Percentiles rank a stretch among this genome's conserved stretches.
Evolutionary conservation across 92 coral and sea anemone species (phyloP).

Genomic region (Epizoanthus scotinus): DNA sequence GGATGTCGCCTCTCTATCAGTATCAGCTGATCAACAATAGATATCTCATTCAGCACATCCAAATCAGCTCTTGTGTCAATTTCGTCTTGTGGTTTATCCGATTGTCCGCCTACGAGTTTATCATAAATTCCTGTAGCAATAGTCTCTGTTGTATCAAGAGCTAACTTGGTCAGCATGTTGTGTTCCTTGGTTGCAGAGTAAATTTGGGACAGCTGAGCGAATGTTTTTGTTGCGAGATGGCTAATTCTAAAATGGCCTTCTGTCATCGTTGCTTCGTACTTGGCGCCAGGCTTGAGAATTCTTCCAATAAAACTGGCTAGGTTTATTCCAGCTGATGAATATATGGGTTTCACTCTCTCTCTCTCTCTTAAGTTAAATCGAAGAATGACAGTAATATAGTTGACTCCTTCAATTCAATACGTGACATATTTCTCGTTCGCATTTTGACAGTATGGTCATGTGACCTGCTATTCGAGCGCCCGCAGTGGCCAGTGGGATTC

Average conservation of each 20-base stretch:
- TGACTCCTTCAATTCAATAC: too few relatives aligned
- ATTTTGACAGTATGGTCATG: too few relatives aligned
- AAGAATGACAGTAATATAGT: not conserved
- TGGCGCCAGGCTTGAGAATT: not conserved
- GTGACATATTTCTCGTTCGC: too few relatives aligned
- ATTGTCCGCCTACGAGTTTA: constrained; percentile 11
- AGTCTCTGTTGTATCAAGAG: constrained; percentile 32
- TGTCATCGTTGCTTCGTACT: not conserved
- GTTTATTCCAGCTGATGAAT: not conserved
- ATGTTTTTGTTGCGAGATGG: constrained; percentile 9
- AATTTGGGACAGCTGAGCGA: not conserved
- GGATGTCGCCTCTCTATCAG: constrained; percentile 12
- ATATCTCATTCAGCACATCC: not conserved
- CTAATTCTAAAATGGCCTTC: not conserved
- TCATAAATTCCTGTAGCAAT: constrained; percentile 15
- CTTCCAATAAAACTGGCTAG: not conserved
- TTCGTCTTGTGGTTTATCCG: not conserved
- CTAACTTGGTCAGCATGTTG: constrained; percentile 5
- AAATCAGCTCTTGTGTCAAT: not conserved
- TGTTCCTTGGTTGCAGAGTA: constrained; percentile 31
- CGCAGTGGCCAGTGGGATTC: too few relatives aligned
- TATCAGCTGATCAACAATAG: constrained; percentile 10
- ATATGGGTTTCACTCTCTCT: not conserved
- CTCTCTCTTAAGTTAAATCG: not conserved
- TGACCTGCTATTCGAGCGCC: too few relatives aligned